Conservation (phyloP, 2,113 vertebrate genomes). For the Hoplias malabaricus region DNA sequence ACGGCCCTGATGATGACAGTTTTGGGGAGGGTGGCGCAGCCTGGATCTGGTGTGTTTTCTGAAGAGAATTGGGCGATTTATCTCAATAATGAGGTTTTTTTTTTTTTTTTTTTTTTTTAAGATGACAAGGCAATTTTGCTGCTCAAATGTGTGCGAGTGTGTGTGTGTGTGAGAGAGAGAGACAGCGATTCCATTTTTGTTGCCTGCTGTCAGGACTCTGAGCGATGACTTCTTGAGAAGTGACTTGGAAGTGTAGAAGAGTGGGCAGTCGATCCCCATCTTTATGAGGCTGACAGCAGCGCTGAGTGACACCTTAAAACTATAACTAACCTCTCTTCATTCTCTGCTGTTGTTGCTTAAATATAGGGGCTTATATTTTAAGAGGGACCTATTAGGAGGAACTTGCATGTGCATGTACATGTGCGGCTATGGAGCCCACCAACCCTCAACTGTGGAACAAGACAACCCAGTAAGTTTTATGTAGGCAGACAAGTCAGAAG, state of each 20-base stretch:
- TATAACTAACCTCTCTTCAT: not conserved
- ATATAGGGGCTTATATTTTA: not conserved
- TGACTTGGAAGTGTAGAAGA: constrained; percentile 13
- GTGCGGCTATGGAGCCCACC: no score
- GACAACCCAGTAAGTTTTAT: no score
- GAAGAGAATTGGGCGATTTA: constrained; percentile 68
- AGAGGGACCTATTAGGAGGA: no score
- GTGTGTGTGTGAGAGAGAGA: constrained; percentile 51
- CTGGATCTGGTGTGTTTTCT: constrained; percentile 63
- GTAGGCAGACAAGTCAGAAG: no score
- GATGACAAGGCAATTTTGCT: constrained; percentile 73
- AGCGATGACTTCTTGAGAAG: constrained; percentile 15
- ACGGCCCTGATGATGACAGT: constrained; percentile 45
- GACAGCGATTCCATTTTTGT: constrained; percentile 28
- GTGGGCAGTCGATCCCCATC: constrained; percentile 1
- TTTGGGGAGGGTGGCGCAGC: constrained; percentile 54
- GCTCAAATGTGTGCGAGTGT: constrained; percentile 48
- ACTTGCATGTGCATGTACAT: no score
- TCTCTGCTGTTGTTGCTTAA: not conserved
- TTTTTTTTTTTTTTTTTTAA: constrained; percentile 72
- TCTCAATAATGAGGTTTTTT: constrained; percentile 72
- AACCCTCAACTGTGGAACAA: no score
- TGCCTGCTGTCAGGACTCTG: constrained; percentile 12
- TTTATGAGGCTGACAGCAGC: constrained; percentile 7
- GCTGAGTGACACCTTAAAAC: not conserved